Conservation (phyloP, 2,113 vertebrate genomes). For the Meleagris gallopavo region DNA sequence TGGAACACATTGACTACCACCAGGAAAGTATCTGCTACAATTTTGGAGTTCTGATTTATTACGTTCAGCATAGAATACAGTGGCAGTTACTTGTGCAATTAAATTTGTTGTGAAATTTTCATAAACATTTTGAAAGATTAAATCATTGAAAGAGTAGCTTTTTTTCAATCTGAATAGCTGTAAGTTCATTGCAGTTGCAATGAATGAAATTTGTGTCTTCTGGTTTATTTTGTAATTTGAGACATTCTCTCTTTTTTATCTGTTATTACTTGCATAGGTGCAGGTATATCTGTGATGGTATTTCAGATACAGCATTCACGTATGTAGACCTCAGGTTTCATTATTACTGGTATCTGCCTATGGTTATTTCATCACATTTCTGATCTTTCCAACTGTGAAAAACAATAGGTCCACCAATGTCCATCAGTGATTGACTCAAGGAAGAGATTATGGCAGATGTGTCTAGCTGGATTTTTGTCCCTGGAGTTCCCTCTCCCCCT, state of each 20-base stretch:
- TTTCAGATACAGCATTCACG: not conserved
- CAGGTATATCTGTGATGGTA: rapidly evolving
- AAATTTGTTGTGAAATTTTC: not conserved
- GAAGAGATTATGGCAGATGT: not conserved
- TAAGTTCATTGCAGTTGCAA: not conserved
- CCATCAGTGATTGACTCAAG: not conserved
- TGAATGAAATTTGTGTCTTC: not conserved
- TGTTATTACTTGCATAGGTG: not conserved
- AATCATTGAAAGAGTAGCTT: not conserved
- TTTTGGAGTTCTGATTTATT: not conserved
- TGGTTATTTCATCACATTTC: not conserved
- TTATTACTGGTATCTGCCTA: not conserved
- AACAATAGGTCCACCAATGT: not conserved
- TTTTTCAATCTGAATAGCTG: not conserved
- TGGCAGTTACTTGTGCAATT: not conserved
- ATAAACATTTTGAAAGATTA: not conserved
- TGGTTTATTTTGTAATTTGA: not conserved
- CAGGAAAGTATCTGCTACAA: not conserved
- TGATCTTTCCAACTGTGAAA: not conserved
- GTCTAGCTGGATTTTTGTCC: not conserved
- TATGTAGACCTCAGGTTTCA: not conserved
- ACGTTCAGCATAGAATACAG: not conserved
- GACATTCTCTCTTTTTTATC: not conserved
- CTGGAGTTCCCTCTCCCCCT: not conserved
- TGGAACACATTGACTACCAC: not conserved